Percentiles rank a stretch among this genome's conserved stretches.
These are phyloP conservation scores for Anodontia alba DNA, from an alignment of 2,888 invertebrate genomes.

Conservation along the genomic window DNA sequence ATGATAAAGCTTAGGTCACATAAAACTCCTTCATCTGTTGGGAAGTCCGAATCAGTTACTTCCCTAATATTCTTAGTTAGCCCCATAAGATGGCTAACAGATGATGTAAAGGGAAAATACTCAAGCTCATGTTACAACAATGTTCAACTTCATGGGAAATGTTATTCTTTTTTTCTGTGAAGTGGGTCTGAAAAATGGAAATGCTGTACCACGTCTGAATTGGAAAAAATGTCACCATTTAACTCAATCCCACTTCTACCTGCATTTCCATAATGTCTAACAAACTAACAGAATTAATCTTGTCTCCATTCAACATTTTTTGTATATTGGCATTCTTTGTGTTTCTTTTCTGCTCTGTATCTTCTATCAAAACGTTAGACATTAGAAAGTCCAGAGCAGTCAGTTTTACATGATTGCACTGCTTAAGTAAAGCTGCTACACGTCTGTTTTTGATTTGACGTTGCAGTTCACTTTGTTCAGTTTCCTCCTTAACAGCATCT, in stretches of 20 bases:
- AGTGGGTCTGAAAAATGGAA: no score
- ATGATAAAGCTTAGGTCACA: no score
- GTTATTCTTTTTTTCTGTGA: no score
- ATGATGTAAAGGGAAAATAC: no score
- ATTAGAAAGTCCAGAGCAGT: conserved; percentile 57
- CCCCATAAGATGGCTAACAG: no score
- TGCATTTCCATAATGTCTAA: conserved; percentile 59
- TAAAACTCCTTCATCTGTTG: no score
- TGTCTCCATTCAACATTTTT: conserved; percentile 59
- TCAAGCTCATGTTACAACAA: no score
- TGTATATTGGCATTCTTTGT: conserved; percentile 54
- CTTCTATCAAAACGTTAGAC: conserved; percentile 56
- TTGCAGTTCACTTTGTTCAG: conserved; percentile 26
- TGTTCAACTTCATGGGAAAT: no score
- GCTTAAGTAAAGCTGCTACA: conserved; percentile 47
- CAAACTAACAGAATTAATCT: conserved; percentile 52
- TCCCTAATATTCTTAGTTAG: no score
- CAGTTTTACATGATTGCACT: conserved; percentile 60
- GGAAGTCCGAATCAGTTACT: no score
- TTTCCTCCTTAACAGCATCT: conserved; percentile 35
- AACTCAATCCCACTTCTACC: conserved; percentile 54
- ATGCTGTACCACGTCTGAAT: no score
- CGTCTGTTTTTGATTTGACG: conserved; percentile 34
- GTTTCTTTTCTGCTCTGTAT: conserved; percentile 36
- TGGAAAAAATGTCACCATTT: not conserved